Evolutionary conservation across 1,140 invertebrate genomes (phyloP).

Genomic region (Meloidogyne chitwoodi): DNA sequence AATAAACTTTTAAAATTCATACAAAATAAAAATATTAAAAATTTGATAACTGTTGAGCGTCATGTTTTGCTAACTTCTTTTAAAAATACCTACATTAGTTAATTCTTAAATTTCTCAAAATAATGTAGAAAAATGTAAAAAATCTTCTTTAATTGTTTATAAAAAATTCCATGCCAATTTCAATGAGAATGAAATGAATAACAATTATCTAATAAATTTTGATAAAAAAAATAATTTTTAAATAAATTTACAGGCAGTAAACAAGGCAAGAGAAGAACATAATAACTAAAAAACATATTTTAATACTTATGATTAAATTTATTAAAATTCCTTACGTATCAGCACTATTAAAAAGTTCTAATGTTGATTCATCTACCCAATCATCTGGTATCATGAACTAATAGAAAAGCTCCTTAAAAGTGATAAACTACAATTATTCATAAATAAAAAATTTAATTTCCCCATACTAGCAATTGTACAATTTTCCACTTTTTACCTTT

Average conservation of each 20-base stretch:
- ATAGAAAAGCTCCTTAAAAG: neutral
- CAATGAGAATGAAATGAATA: constrained; percentile 8
- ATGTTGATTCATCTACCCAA: constrained; percentile 17
- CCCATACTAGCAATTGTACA: too few species aligned
- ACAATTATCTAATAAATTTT: constrained; percentile 6
- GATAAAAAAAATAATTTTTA: neutral
- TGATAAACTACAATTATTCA: too few species aligned
- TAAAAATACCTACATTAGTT: too few species aligned
- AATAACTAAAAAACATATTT: constrained; percentile 9
- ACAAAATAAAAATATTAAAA: too few species aligned
- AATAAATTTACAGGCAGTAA: constrained; percentile 1
- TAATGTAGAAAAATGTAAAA: too few species aligned
- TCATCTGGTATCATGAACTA: constrained; percentile 17
- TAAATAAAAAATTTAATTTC: too few species aligned
- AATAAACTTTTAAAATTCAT: too few species aligned
- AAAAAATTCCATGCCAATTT: constrained; percentile 17
- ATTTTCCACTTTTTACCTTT: too few species aligned
- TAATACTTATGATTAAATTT: neutral
- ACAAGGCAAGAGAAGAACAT: constrained; percentile 10
- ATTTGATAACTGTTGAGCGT: too few species aligned
- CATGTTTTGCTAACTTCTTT: too few species aligned
- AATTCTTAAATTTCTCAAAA: too few species aligned
- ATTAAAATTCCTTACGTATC: constrained; percentile 6
- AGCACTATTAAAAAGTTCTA: constrained; percentile 8
- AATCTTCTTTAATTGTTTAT: constrained; percentile 14